phyloP scores from a whole-genome alignment of 2,888 invertebrate species.

The Epiblema foenella region DNA sequence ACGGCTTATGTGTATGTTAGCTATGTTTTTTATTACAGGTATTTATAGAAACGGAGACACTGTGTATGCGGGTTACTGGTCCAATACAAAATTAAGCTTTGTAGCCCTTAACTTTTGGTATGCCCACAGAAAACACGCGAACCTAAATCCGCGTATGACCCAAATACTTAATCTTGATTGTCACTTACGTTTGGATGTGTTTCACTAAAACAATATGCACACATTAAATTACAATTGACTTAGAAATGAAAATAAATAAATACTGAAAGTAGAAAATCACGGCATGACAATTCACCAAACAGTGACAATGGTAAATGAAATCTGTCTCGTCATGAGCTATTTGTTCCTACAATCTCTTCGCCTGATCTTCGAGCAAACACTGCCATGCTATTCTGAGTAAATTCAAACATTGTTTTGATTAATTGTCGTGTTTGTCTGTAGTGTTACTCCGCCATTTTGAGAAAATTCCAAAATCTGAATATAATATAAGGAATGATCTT shows the following conservation, averaged over 20 bases:
- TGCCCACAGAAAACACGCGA: too few species aligned
- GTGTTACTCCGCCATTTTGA: too few species aligned
- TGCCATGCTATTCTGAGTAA: conserved; percentile 11
- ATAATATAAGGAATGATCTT: too few species aligned
- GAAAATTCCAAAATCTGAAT: too few species aligned
- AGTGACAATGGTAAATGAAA: conserved; percentile 58
- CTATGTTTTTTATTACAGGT: too few species aligned
- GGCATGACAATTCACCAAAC: conserved; percentile 56
- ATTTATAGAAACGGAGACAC: too few species aligned
- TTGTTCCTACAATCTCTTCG: conserved; percentile 50
- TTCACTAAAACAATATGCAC: not conserved
- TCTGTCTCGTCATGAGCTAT: conserved; percentile 52
- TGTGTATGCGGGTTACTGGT: too few species aligned
- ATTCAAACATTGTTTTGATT: not conserved
- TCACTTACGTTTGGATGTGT: conserved; percentile 4
- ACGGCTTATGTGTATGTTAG: too few species aligned
- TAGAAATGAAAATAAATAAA: conserved; percentile 32
- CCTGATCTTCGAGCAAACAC: conserved; percentile 21
- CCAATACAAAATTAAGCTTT: too few species aligned
- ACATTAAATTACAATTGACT: conserved; percentile 24
- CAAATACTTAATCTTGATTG: too few species aligned
- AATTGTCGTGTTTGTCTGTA: conserved; percentile 15
- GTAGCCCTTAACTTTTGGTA: too few species aligned
- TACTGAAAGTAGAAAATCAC: conserved; percentile 54
- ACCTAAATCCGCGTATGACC: too few species aligned